These are phyloP conservation scores for Pelusios castaneus DNA, from an alignment of 2,113 vertebrate species.

Conservation along the genomic window DNA sequence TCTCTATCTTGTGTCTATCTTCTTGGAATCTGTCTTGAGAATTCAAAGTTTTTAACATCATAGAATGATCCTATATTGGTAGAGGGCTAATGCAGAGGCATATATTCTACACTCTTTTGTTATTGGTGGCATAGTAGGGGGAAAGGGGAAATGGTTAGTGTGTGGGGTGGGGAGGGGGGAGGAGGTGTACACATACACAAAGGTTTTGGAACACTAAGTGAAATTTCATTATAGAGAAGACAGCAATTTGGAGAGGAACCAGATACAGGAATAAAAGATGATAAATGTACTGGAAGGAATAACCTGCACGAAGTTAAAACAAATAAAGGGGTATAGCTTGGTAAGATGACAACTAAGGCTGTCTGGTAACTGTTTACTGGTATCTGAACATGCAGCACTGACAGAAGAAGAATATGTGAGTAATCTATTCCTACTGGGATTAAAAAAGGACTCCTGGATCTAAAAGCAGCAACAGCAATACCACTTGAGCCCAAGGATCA, in stretches of 20 bases:
- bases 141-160: neutral
- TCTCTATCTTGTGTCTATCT: neutral
- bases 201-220: neutral
- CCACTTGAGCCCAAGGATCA: neutral
- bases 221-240: neutral
- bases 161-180: rapidly evolving
- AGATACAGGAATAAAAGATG: neutral
- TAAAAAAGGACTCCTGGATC: neutral
- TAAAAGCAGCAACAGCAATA: neutral
- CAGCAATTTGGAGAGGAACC: neutral
- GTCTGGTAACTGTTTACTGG: neutral
- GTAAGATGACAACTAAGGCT: neutral
- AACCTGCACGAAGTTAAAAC: neutral
- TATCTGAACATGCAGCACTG: neutral
- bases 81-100: neutral
- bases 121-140: neutral
- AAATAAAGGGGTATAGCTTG: neutral
- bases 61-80: neutral
- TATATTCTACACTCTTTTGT: neutral
- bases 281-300: neutral
- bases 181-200: neutral
- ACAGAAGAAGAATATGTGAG: neutral
- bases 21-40: neutral
- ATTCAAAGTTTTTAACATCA: neutral
- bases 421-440: neutral